Percentiles rank a stretch among this genome's conserved stretches.
Conservation (phyloP, 2,797 vertebrate genomes). For the Syndactyla subalaris region DNA sequence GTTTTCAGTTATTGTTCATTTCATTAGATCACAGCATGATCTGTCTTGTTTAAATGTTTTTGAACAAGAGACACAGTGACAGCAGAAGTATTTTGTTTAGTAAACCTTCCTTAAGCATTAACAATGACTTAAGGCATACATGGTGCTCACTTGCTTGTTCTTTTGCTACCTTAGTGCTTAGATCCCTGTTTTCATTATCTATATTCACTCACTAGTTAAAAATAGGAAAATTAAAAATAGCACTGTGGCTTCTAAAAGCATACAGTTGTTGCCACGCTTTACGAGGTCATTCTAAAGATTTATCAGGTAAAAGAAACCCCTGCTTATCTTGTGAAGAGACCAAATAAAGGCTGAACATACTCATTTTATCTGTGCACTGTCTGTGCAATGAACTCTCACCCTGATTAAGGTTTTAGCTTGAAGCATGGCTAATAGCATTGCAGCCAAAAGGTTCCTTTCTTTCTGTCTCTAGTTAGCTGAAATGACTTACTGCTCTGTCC, state of each 20-base stretch:
- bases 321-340: constrained; percentile 6
- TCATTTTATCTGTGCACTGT: constrained; percentile 42
- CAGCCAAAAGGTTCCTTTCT: constrained; percentile 1
- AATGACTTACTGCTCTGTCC: constrained; percentile 41
- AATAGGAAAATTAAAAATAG: neutral
- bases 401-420: constrained; percentile 65
- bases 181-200: neutral
- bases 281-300: neutral
- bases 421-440: constrained; percentile 63
- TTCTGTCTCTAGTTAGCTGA: constrained; percentile 18
- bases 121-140: neutral
- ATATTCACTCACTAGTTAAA: neutral
- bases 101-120: neutral
- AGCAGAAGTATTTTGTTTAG: neutral
- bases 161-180: neutral
- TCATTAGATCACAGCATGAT: neutral
- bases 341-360: neutral
- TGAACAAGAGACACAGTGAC: neutral
- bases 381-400: constrained; percentile 69
- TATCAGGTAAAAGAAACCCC: neutral
- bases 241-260: neutral
- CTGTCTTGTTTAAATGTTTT: neutral
- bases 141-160: neutral
- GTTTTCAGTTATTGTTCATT: neutral
- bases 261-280: neutral